These are phyloP conservation scores for Tetragonula clypearis DNA, from an alignment of 1,140 invertebrate genomes.

Conservation along the genomic window DNA sequence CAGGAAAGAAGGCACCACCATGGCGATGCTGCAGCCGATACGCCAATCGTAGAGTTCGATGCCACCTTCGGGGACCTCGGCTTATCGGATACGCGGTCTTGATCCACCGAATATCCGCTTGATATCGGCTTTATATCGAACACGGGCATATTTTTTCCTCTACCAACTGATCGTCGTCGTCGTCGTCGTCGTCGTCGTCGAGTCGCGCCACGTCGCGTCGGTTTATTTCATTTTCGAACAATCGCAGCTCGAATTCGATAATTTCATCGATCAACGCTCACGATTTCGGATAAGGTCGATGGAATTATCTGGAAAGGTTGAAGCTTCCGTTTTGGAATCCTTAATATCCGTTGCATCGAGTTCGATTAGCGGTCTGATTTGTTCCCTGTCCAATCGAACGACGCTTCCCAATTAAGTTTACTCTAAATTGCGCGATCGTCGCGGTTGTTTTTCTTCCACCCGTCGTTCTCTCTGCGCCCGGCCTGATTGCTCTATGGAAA, in stretches of 20 bases:
- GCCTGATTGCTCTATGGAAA: constrained; percentile 33
- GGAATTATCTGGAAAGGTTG: not conserved
- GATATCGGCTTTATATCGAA: constrained; percentile 13
- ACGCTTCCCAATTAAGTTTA: constrained; percentile 80
- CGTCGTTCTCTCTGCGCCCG: not conserved
- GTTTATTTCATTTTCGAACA: no score
- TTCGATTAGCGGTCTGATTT: constrained; percentile 36
- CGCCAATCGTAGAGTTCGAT: constrained; percentile 57
- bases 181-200: no score
- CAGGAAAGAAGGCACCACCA: constrained; percentile 48
- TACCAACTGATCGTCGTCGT: not conserved
- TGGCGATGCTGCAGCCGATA: constrained; percentile 45
- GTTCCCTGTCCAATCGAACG: constrained; percentile 65
- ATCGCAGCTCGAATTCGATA: no score
- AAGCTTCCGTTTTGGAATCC: not conserved
- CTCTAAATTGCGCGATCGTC: constrained; percentile 75
- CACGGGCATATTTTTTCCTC: not conserved
- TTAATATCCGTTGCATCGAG: constrained; percentile 26
- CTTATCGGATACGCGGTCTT: constrained; percentile 61
- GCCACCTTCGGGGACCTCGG: constrained; percentile 52
- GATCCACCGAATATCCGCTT: constrained; percentile 55
- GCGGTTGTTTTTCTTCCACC: constrained; percentile 44
- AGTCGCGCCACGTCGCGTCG: no score
- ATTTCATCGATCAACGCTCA: not conserved
- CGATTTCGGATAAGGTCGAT: not conserved